A percentile compares a stretch with the other conserved stretches of the same genome.
These are phyloP conservation scores for Pogonophryne albipinna DNA, from an alignment of 2,797 vertebrate species.

Conservation along the genomic window DNA sequence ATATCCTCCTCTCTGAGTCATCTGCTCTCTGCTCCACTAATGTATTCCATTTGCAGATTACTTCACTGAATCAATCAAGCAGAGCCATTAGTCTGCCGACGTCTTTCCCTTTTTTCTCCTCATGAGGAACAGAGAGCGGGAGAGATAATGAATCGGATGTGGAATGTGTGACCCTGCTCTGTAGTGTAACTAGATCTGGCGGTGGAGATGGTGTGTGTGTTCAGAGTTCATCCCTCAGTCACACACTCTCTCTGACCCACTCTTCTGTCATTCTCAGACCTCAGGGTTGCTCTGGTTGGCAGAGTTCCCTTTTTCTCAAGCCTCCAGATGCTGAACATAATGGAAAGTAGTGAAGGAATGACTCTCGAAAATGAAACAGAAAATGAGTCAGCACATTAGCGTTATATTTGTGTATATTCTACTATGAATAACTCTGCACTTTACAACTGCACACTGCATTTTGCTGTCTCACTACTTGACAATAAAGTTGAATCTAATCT, in stretches of 20 bases:
- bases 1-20: constrained; percentile 68
- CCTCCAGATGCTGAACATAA: constrained; percentile 64
- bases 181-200: constrained; percentile 69
- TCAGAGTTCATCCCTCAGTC: constrained; percentile 74
- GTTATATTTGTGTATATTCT: too few species aligned
- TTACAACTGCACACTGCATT: too few species aligned
- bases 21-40: constrained; percentile 69
- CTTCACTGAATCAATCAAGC: constrained; percentile 83
- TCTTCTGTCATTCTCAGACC: constrained; percentile 51
- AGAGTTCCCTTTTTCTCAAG: constrained; percentile 63
- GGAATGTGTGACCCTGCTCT: constrained; percentile 68
- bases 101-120: constrained; percentile 25
- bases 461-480: too few species aligned
- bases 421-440: too few species aligned
- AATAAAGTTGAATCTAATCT: too few species aligned
- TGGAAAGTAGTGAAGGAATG: neutral
- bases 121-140: constrained; percentile 61
- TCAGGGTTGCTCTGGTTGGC: constrained; percentile 57
- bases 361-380: too few species aligned
- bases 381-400: too few species aligned
- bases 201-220: constrained; percentile 21
- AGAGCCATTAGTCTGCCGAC: constrained; percentile 78
- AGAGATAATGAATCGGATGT: constrained; percentile 73
- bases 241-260: constrained; percentile 74
- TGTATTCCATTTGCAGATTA: constrained; percentile 85